A percentile compares a stretch with the other conserved stretches of the same genome.
These are phyloP conservation scores for Phrynocephalus versicolor DNA, from an alignment of 2,113 vertebrate species.

Conservation along the genomic window DNA sequence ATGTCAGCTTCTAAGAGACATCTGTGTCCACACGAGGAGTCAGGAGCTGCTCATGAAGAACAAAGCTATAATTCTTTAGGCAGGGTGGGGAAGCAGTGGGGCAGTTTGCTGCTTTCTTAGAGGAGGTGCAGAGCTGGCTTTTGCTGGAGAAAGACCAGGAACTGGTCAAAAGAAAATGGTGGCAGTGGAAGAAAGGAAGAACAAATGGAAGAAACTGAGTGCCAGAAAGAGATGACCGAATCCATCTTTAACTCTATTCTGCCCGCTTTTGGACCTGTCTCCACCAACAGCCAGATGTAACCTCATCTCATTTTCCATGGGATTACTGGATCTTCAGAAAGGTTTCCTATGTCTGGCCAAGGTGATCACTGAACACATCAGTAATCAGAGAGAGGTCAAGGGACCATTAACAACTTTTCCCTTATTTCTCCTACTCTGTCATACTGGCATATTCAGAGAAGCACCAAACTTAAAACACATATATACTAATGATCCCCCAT, in stretches of 20 bases:
- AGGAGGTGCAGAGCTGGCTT: neutral
- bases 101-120: neutral
- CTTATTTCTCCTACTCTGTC: neutral
- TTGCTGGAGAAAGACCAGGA: neutral
- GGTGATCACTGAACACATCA: neutral
- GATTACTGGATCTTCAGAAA: neutral
- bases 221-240: neutral
- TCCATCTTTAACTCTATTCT: neutral
- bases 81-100: neutral
- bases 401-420: neutral
- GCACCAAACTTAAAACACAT: conserved; percentile 2
- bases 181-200: neutral
- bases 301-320: neutral
- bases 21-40: neutral
- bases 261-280: neutral
- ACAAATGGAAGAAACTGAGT: neutral
- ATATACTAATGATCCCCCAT: conserved; percentile 14
- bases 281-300: neutral
- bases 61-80: neutral
- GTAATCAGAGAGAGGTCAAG: neutral
- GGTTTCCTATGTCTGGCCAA: neutral
- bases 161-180: neutral
- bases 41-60: neutral
- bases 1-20: neutral
- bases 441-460: neutral